Evolutionary conservation across 2,113 vertebrate species (phyloP), one percentile per base, ranked within the genome.

Genomic region (Macquaria ambigua): DNA sequence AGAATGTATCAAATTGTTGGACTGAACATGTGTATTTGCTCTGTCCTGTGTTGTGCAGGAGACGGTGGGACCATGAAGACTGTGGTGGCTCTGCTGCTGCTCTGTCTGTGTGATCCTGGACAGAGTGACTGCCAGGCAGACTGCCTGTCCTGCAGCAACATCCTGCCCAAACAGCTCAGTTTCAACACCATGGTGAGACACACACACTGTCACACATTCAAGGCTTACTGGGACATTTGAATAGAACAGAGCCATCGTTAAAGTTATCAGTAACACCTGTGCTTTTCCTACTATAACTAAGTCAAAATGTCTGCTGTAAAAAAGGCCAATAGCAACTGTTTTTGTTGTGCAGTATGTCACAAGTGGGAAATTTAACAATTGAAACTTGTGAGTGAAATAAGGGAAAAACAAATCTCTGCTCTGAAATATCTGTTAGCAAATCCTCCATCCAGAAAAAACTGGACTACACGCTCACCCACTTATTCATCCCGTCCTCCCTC

Each of bases 121-220:
- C 94, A 91, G 52, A 89, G 95, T 5, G 97, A 97, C 93, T 99
- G 98, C 87, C 96, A 96, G 87, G 88, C 87, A 31, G 98, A 98
- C 91, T 99, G 98, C 28, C 89, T 97, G 81, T 93, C 90, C 93
- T 99, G 98, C 90, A 95, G 93, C 90, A 95, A 96, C 80, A 91
- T 95, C 73, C 91, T 98, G 75, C 94, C 76, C 66, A 92, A 93
- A 80, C 94, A 91, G 1, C 94, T 97, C 74, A 92, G 87, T 93
- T 98, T 99, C 89, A 96, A 95, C 56, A 94, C 94, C 31, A 90
- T 97, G 84, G 97, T 98, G 79, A 97, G 95, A 20, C 59, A 31
- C 37, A 34, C 81, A 52, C 50, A 68, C 28, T 46, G 46, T 46
- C 46, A 46, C 46, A 14, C 46, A 4, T 12, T 46, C 46, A 46